Base-by-base conservation (phyloP, 2,888 invertebrate species). In the Palloptera scutellata region DNA sequence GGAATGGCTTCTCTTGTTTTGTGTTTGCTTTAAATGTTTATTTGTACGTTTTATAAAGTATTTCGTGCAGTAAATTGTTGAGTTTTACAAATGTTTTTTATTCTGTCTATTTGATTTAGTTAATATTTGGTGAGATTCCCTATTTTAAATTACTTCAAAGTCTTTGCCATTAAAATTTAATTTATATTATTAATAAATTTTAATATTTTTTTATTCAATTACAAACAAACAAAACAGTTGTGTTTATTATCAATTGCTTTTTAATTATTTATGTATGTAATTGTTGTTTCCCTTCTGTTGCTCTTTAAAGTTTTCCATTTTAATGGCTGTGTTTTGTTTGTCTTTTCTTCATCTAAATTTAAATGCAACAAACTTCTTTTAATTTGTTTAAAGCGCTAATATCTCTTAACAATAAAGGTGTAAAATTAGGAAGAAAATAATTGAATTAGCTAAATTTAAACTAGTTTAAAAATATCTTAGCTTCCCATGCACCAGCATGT, bases 361-460 rank as follows among this genome's bases (percentile, higher is more conserved):
- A 30, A 30, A 30, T 30, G 30, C 30, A 30, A 30, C 30, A 30
- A 30, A 30, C 6, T 4, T 30, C 6, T 30, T 1, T 48, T 8
- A 11, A 5, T 13, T 48, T 48, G 30, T 10, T 60, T 41, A 40
- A 41, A 1, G 51, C 53, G 61, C 5, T 42, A 12, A 15, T 70
- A 66, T 77, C 71, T 57, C 12, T 40, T 48, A 19, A 66, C 17
- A 67, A 64, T 59, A 71, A 64, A 69, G 43, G 67, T 74, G 64
- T 73, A 72, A 74, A 75, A 76, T 76, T 73, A 43, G 43, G 19
- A 51, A 40, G 13, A 43, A 40, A 30, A 60, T 15, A 51, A 5
- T 9, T 45, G 17, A 4, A 15, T 15, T 42, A 17, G 55, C 20
- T 43, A 42, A 58, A 58, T 12, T 15, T 43, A 43, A 41, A 15